Base-by-base conservation (phyloP, 2,797 vertebrate genomes). In the Kryptolebias ocellatus region DNA sequence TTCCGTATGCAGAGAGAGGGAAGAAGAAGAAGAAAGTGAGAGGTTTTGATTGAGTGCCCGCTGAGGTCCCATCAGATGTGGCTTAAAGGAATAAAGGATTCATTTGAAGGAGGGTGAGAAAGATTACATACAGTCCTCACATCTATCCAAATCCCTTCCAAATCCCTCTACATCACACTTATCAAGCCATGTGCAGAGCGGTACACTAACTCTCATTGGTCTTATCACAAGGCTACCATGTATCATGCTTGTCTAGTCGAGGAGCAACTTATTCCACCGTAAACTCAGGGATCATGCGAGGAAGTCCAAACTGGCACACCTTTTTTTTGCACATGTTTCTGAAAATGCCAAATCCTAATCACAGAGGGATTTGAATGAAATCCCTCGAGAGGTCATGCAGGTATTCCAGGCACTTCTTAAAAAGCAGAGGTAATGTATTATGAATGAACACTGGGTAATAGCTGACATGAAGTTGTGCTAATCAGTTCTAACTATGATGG, bases 1-100 rank as follows among this genome's bases (percentile, higher is more conserved):
- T 76, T 84, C 75, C 46, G 51, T 70, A 60, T 66, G 74, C 62
- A 52, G 78, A 66, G 54, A 76, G 70, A 72, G 70, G 72, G 71
- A 67, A 68, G 72, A 82, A 71, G 72, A 82, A 71, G 71, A 67
- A 68, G 80, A 81, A 72, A 78, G 66, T 67, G 60, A 60, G 56
- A 63, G 79, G 76, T 88, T 91, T 89, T 92, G 90, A 90, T 88
- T 90, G 89, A 91, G 89, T 90, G 88, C 92, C 85, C 76, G 52
- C 80, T 60, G 77, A 89, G 85, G 84, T 91, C 90, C 91, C 90
- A 91, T 94, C 90, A 91, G 83, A 88, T 92, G 89, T 85, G 85
- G 90, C 91, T 94, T 92, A 92, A 87, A 90, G 88, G 91, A 90
- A 92, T 93, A 90, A 90, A 89, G 91, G 88, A 90, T 92, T 91